Conservation (phyloP, 2,888 invertebrate genomes). For the Magallana nippona region DNA sequence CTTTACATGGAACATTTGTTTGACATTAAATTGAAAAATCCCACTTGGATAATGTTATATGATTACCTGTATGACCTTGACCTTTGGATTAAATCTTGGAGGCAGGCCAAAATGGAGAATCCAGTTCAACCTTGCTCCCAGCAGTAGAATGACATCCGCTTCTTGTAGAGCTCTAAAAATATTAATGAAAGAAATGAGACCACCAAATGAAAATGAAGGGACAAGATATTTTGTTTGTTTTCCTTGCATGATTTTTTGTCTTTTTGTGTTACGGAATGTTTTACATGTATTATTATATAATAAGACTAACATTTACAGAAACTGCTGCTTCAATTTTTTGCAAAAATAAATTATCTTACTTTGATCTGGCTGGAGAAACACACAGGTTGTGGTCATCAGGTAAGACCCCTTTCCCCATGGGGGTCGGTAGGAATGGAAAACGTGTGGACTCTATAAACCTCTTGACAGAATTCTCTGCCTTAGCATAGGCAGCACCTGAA, state of each 20-base stretch:
- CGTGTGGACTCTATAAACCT: conserved; percentile 87
- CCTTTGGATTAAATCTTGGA: conserved; percentile 90
- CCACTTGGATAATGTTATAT: too few relatives aligned
- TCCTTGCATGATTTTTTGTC: too few relatives aligned
- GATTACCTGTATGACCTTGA: conserved; percentile 91
- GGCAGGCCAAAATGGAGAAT: conserved; percentile 96
- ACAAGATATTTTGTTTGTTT: neutral
- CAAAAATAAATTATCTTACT: conserved; percentile 60
- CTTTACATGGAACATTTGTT: too few relatives aligned
- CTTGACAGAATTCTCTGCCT: conserved; percentile 87
- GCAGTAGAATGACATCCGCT: conserved; percentile 91
- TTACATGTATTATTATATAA: too few relatives aligned
- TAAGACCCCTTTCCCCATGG: conserved; percentile 89
- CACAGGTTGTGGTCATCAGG: conserved; percentile 84
- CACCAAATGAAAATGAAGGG: neutral
- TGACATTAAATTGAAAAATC: too few relatives aligned
- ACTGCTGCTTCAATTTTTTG: too few relatives aligned
- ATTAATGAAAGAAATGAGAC: neutral
- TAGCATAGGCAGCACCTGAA: conserved; percentile 87
- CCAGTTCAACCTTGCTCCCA: conserved; percentile 98
- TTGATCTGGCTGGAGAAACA: conserved; percentile 92
- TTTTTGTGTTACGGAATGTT: too few relatives aligned
- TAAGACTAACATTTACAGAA: too few relatives aligned
- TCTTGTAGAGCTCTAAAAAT: conserved; percentile 86
- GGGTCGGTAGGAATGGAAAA: conserved; percentile 94